Percentiles rank a stretch among this genome's conserved stretches.
These are phyloP conservation scores for Cariama cristata DNA, from an alignment of 2,113 vertebrate species.

Conservation along the genomic window DNA sequence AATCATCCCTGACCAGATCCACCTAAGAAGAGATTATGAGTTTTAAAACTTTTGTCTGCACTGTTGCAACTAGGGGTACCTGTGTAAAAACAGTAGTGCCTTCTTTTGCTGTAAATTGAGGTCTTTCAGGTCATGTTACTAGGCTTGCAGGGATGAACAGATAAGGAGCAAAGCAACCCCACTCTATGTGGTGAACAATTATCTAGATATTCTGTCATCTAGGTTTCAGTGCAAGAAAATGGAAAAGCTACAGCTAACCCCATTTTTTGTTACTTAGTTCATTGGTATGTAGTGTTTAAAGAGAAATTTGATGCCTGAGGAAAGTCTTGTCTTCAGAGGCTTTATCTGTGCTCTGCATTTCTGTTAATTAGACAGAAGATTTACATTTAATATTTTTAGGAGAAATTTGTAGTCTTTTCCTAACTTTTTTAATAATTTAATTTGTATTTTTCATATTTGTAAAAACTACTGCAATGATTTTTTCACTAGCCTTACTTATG, in stretches of 20 bases:
- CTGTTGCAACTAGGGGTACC: constrained; percentile 65
- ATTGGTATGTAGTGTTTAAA: neutral
- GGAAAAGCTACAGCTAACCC: neutral
- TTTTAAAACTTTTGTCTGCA: constrained; percentile 75
- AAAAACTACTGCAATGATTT: neutral
- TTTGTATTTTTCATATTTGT: neutral
- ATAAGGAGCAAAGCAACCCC: constrained; percentile 40
- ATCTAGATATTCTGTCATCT: constrained; percentile 29
- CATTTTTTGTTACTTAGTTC: constrained; percentile 1
- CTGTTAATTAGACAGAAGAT: constrained; percentile 1
- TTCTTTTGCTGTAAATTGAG: constrained; percentile 74
- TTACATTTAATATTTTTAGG: neutral
- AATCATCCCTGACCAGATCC: constrained; percentile 79
- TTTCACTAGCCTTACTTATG: neutral
- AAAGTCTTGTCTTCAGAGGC: neutral
- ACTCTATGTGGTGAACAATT: constrained; percentile 40
- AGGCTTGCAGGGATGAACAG: constrained; percentile 41
- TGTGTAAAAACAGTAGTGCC: constrained; percentile 67
- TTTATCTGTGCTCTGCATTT: neutral
- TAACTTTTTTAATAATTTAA: neutral
- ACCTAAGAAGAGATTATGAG: constrained; percentile 78
- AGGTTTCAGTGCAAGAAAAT: constrained; percentile 7
- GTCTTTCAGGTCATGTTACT: constrained; percentile 65
- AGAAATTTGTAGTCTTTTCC: neutral
- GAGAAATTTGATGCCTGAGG: neutral